phyloP scores from a whole-genome alignment of 2,888 invertebrate genomes.

The Dyspetes luteomarginatus region DNA sequence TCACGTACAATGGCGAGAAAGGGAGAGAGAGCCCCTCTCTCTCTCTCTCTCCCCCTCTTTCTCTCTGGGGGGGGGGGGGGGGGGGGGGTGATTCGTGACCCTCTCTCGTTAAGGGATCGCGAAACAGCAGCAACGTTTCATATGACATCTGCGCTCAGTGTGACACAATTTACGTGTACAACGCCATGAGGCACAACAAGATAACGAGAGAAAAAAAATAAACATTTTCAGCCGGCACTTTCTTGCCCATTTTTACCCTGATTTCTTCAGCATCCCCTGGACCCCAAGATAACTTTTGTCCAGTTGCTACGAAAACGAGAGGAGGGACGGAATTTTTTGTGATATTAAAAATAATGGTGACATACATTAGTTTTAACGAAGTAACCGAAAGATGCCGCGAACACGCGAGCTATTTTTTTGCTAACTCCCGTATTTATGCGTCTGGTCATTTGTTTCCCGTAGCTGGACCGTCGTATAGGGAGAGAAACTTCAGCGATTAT shows the following conservation, averaged over 20 bases:
- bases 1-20: slow-evolving; percentile 41
- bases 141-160: slow-evolving; percentile 12
- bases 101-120: slow-evolving; percentile 53
- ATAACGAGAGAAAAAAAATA: slow-evolving; percentile 23
- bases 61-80: too few relatives aligned
- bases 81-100: slow-evolving; percentile 44
- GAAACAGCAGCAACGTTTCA: slow-evolving; percentile 50
- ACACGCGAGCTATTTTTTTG: slow-evolving; percentile 70
- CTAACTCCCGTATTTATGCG: slow-evolving; percentile 74
- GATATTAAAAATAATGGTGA: slow-evolving; percentile 81
- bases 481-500: slow-evolving; percentile 59
- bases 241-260: slow-evolving; percentile 55
- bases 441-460: slow-evolving; percentile 78
- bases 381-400: slow-evolving; percentile 64
- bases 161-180: slow-evolving; percentile 51
- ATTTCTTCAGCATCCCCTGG: slow-evolving; percentile 65
- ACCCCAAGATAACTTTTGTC: not conserved
- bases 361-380: slow-evolving; percentile 82
- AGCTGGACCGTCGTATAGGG: slow-evolving; percentile 45
- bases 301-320: slow-evolving; percentile 7
- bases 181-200: not conserved
- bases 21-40: slow-evolving; percentile 43
- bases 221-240: slow-evolving; percentile 11
- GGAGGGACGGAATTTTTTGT: slow-evolving; percentile 70
- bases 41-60: too few relatives aligned